Percentiles rank a stretch among this genome's conserved stretches.
These are phyloP conservation scores for Atta colombica DNA, from an alignment of 1,140 invertebrate genomes.

Conservation along the genomic window DNA sequence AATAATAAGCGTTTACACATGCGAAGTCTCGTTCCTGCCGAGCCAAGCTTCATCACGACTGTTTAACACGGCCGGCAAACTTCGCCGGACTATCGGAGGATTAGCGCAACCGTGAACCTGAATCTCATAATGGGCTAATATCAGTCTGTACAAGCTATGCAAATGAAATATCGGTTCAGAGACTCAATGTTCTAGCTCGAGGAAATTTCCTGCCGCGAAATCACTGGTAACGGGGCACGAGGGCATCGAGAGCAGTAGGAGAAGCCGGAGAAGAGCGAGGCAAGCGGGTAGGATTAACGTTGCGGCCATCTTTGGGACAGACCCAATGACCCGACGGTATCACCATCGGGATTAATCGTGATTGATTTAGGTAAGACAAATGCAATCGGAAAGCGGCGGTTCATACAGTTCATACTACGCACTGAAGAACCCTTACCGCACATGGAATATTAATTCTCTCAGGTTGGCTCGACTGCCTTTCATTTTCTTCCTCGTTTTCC, in stretches of 20 bases:
- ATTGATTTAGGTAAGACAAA: constrained; percentile 75
- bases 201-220: constrained; percentile 52
- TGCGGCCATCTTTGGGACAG: constrained; percentile 66
- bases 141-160: constrained; percentile 62
- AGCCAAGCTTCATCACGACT: constrained; percentile 27
- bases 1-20: constrained; percentile 54
- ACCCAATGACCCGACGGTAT: constrained; percentile 63
- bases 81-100: constrained; percentile 45
- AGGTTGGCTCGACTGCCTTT: background rate
- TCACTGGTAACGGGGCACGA: constrained; percentile 33
- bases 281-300: constrained; percentile 71
- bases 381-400: constrained; percentile 25
- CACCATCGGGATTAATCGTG: constrained; percentile 76
- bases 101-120: constrained; percentile 48
- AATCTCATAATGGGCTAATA: constrained; percentile 68
- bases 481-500: constrained; percentile 24
- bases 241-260: background rate
- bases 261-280: constrained; percentile 18
- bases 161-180: constrained; percentile 76
- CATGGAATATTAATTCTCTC: constrained; percentile 55
- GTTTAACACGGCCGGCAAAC: constrained; percentile 38
- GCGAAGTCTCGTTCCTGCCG: constrained; percentile 6
- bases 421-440: constrained; percentile 29
- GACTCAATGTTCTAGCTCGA: background rate
- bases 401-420: constrained; percentile 5